Conservation (phyloP, 2,797 vertebrate species). For the Pantherophis vulpinus region DNA sequence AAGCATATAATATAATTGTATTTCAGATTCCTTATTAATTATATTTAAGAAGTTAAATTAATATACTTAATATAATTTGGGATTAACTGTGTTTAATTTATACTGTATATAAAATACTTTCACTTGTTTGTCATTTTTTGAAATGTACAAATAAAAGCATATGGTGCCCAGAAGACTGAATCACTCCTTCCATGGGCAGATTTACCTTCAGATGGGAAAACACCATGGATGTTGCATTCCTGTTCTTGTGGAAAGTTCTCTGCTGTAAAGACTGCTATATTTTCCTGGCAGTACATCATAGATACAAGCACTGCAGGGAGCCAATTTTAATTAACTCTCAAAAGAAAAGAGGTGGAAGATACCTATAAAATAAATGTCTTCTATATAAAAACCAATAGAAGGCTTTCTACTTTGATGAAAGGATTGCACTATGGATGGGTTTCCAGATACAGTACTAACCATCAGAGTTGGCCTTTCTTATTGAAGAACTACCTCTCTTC, state of each 20-base stretch:
- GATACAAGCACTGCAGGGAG: neutral
- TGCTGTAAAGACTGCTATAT: slow-evolving; percentile 29
- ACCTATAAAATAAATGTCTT: neutral
- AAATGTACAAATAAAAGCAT: neutral
- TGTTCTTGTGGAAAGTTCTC: neutral
- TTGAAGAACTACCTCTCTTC: neutral
- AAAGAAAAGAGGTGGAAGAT: neutral
- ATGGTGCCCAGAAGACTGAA: neutral
- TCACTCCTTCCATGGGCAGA: neutral
- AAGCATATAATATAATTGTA: neutral
- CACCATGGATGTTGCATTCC: neutral
- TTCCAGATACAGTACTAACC: neutral
- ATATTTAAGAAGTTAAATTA: neutral
- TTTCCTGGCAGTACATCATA: slow-evolving; percentile 25
- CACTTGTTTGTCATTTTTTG: neutral
- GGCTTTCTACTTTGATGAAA: neutral
- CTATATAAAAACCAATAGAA: neutral
- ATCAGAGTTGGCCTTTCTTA: neutral
- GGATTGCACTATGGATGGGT: neutral
- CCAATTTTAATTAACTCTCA: neutral
- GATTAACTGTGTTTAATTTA: neutral
- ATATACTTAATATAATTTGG: neutral
- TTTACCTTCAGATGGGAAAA: neutral
- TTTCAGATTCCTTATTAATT: neutral
- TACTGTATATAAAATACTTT: neutral